A percentile compares a stretch with the other conserved stretches of the same genome.
Conservation (phyloP, 2,888 invertebrate genomes). For the Mellilla xanthometata region DNA sequence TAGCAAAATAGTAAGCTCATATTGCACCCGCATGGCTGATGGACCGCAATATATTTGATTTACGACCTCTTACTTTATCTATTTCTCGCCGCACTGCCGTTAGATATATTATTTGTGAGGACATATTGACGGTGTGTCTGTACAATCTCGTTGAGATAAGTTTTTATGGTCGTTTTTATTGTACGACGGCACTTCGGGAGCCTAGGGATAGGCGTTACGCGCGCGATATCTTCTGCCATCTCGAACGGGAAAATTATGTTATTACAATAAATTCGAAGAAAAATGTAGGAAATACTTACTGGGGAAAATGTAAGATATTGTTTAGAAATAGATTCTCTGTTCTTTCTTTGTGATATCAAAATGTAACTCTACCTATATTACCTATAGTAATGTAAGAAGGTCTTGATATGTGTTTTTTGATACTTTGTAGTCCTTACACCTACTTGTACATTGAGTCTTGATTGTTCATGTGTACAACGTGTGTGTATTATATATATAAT, state of each 20-base stretch:
- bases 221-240: slow-evolving; percentile 11
- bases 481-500: too few species aligned
- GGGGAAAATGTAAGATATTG: background rate
- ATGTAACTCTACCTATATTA: too few species aligned
- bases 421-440: too few species aligned
- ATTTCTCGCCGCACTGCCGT: slow-evolving; percentile 14
- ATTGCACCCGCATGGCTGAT: slow-evolving; percentile 6
- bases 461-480: too few species aligned
- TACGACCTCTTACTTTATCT: slow-evolving; percentile 17
- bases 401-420: too few species aligned
- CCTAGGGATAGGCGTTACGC: slow-evolving; percentile 15
- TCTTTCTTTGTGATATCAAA: too few species aligned
- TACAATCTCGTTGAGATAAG: slow-evolving; percentile 21
- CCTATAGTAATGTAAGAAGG: too few species aligned
- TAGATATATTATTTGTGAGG: slow-evolving; percentile 19
- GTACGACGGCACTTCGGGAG: slow-evolving; percentile 14
- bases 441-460: too few species aligned
- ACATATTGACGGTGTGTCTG: slow-evolving; percentile 22
- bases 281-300: slow-evolving; percentile 1
- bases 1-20: background rate
- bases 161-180: slow-evolving; percentile 23
- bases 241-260: slow-evolving; percentile 16
- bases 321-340: too few species aligned
- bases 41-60: slow-evolving; percentile 12
- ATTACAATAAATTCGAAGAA: slow-evolving; percentile 17